A percentile compares a stretch with the other conserved stretches of the same genome.
Conservation (phyloP, 2,113 vertebrate species). For the Chaetops frenatus region DNA sequence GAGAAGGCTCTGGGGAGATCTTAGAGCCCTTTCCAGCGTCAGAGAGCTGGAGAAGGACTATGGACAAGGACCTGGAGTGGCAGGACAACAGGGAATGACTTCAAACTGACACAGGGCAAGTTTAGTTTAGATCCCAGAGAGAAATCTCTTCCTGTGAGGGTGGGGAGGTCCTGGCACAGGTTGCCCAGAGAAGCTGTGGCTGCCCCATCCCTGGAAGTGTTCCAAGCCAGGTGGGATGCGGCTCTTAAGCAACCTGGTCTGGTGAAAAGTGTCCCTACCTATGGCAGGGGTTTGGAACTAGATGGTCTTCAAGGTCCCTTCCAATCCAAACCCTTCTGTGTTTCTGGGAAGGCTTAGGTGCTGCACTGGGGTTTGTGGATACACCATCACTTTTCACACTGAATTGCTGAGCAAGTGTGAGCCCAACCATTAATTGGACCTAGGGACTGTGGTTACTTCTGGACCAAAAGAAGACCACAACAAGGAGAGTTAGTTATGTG, state of each 20-base stretch:
- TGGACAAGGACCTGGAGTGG: neutral
- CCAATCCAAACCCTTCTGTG: neutral
- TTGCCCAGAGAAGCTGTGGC: neutral
- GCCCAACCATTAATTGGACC: fast-evolving
- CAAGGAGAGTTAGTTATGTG: neutral
- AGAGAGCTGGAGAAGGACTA: neutral
- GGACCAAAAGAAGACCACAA: neutral
- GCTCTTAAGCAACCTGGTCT: neutral
- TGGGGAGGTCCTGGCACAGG: neutral
- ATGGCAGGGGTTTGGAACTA: neutral
- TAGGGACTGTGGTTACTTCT: neutral
- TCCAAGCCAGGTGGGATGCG: neutral
- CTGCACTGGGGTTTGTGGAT: neutral
- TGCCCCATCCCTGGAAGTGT: neutral
- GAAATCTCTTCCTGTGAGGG: neutral
- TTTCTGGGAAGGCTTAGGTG: neutral
- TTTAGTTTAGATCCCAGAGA: neutral
- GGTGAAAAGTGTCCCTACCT: neutral
- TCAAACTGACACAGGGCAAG: neutral
- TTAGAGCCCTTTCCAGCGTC: neutral
- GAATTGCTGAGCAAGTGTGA: neutral
- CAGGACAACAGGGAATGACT: neutral
- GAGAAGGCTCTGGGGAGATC: neutral
- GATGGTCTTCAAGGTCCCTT: neutral
- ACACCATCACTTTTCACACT: neutral